phyloP scores from a whole-genome alignment of 2,113 vertebrate species.

The Takifugu flavidus region DNA sequence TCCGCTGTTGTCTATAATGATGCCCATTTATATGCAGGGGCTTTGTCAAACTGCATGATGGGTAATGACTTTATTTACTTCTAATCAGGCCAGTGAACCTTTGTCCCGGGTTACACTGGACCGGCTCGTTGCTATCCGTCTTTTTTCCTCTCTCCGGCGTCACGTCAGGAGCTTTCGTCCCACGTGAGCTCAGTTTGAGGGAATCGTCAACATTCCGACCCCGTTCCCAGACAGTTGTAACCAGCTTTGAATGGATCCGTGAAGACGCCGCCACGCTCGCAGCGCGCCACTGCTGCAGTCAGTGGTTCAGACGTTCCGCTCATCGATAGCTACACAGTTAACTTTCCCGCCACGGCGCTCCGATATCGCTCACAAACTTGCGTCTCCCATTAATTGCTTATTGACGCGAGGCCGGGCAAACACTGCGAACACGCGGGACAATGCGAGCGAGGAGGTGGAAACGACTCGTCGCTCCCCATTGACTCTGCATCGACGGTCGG shows the following conservation, averaged over 20 bases:
- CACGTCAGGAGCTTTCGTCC: constrained; percentile 1
- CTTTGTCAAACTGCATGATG: constrained; percentile 50
- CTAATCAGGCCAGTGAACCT: constrained; percentile 66
- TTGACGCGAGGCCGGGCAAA: constrained; percentile 5
- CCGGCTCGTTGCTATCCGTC: constrained; percentile 43
- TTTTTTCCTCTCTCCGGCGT: constrained; percentile 31
- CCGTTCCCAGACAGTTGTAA: constrained; percentile 8
- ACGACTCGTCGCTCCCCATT: background rate
- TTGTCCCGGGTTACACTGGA: constrained; percentile 60
- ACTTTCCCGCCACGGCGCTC: constrained; percentile 8
- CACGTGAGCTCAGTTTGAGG: constrained; percentile 33
- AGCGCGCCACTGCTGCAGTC: background rate
- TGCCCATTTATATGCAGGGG: constrained; percentile 78
- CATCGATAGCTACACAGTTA: background rate
- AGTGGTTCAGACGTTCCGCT: background rate
- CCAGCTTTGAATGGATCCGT: constrained; percentile 19
- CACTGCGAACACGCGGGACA: background rate
- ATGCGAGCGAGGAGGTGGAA: background rate
- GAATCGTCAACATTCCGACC: constrained; percentile 3
- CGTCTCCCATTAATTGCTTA: constrained; percentile 18
- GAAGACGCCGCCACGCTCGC: background rate
- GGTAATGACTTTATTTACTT: constrained; percentile 74
- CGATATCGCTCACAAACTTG: constrained; percentile 12
- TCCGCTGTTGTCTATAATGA: constrained; percentile 73
- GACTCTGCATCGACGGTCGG: background rate